These are phyloP conservation scores for Zelostemma sp. DNA, from an alignment of 1,140 invertebrate species.

Conservation along the genomic window DNA sequence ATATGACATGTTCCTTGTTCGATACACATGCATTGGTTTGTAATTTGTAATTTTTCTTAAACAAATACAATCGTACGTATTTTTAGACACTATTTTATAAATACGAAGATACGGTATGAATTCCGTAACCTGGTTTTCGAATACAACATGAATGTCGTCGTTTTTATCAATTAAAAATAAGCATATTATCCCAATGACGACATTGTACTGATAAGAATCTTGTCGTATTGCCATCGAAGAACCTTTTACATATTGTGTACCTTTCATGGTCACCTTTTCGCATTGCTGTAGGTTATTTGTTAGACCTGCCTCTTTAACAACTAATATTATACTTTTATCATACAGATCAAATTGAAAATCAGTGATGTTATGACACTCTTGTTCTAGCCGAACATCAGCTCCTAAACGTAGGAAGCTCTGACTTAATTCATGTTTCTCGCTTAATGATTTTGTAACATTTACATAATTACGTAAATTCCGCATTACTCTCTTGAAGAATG, in stretches of 20 bases:
- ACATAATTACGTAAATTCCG: slow-evolving; percentile 43
- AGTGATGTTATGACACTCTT: slow-evolving; percentile 16
- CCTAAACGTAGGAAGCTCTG: slow-evolving; percentile 42
- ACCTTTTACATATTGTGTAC: slow-evolving; percentile 33
- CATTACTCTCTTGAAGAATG: slow-evolving; percentile 48
- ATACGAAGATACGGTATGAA: no score
- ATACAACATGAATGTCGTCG: no score
- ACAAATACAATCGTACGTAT: no score
- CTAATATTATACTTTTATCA: slow-evolving; percentile 19
- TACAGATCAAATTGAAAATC: slow-evolving; percentile 20
- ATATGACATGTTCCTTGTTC: no score
- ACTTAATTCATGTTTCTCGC: slow-evolving; percentile 43
- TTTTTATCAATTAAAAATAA: no score
- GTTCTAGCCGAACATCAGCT: slow-evolving; percentile 22
- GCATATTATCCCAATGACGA: slow-evolving; percentile 35
- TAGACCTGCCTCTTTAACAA: slow-evolving; percentile 5
- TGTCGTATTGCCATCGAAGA: slow-evolving; percentile 15
- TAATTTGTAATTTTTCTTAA: no score
- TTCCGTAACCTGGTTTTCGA: no score
- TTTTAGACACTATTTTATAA: no score
- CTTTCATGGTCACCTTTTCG: slow-evolving; percentile 24
- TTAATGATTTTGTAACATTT: slow-evolving; percentile 41
- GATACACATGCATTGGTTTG: no score
- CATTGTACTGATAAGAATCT: slow-evolving; percentile 28
- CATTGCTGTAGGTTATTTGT: slow-evolving; percentile 24